Evolutionary conservation across 2,113 vertebrate genomes (phyloP).

Genomic region (Mesoclemmys tuberculata): DNA sequence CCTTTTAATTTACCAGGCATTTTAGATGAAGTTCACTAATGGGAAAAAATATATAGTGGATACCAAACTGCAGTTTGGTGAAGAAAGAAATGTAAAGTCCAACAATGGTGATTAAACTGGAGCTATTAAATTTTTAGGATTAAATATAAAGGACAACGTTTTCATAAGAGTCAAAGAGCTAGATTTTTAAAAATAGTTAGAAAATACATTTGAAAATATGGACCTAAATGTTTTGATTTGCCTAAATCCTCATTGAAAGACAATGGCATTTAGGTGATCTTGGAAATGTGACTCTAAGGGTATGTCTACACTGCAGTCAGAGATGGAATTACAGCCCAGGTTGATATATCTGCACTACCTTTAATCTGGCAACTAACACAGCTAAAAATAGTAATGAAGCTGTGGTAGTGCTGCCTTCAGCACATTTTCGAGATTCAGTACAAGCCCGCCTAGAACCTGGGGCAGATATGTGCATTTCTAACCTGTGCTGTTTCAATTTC

Average conservation of each 20-base stretch:
- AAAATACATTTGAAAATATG: not conserved
- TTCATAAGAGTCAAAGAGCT: not conserved
- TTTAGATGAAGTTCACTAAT: not conserved
- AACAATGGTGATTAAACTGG: not conserved
- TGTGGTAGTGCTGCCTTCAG: not conserved
- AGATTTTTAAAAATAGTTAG: not conserved
- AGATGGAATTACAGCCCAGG: not conserved
- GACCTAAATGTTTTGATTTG: not conserved
- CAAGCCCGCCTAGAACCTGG: not conserved
- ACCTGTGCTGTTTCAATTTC: not conserved
- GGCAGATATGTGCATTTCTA: not conserved
- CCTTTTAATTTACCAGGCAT: slow-evolving; percentile 36
- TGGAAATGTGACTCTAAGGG: not conserved
- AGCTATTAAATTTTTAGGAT: not conserved
- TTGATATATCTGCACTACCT: not conserved
- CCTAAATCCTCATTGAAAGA: not conserved
- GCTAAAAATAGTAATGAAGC: not conserved
- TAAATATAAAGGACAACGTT: not conserved
- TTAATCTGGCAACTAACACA: not conserved
- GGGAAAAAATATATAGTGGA: not conserved
- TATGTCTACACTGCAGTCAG: rapidly evolving
- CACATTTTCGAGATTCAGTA: not conserved
- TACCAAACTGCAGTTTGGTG: not conserved
- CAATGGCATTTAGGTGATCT: not conserved
- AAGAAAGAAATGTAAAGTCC: not conserved